Evolutionary conservation across 2,113 vertebrate genomes (phyloP), one percentile per base, ranked within the genome.

Genomic region (Atrichornis clamosus): DNA sequence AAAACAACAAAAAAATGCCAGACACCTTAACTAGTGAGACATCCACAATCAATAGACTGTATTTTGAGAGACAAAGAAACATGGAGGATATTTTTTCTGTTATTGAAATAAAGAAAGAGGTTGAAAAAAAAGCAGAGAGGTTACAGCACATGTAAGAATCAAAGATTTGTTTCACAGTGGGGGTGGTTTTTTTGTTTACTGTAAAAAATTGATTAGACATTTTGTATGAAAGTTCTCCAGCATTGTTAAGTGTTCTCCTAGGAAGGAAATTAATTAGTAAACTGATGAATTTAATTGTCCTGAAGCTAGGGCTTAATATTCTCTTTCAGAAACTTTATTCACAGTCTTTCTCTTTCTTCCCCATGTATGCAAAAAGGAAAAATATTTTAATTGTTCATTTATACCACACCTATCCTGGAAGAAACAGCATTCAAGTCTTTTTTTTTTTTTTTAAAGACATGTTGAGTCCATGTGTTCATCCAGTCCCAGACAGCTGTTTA

Each of bases 381-480:
- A 46, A 2, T 30, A n/a, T 44, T 84, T 62, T 49, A 46, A 35
- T 33, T 74, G 13, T 53, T 87, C 89, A 50, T 46, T 91, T 92
- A 63, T 63, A 42, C 27, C 52, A 60, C 60, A 84, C 27, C 44
- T 89, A 35, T 77, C 56, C 20, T 84, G 22, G 20, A 76, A 90
- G 32, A 82, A 83, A 68, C 5, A 47, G 11, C 11, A 72, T 49
- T 89, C 52, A 93, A 79, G 35, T 41, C 1, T 22, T 65, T 81
- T 64, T 91, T 49, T 64, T 52, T 85, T 89, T 70, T 32, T 78
- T 95, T 89, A 68, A 76, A 62, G 53, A 79, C 89, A 89, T 70
- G n/a, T 94, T 93, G 89, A 84, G 58, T 47, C 65, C 94, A 95
- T 89, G 74, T 96, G 94, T 95, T 96, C 74, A 84, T 65, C 58